Percentiles rank a stretch among this genome's conserved stretches.
phyloP scores from a whole-genome alignment of 1,140 invertebrate species.

The Saccostrea cuccullata region DNA sequence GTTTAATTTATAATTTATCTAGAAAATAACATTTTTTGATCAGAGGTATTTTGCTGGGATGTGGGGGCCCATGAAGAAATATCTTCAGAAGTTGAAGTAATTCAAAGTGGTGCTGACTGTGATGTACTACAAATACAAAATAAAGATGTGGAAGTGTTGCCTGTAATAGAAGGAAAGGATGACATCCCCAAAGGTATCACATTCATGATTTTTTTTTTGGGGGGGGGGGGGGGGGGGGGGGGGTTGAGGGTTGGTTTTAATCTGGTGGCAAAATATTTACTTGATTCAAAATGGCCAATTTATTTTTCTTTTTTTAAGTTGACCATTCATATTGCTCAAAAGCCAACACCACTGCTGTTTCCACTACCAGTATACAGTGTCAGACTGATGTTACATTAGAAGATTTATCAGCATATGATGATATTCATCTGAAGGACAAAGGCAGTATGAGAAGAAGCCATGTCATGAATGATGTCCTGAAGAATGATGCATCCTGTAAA shows the following conservation, averaged over 20 bases:
- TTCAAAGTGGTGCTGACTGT: neutral
- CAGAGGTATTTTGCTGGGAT: constrained; percentile 5
- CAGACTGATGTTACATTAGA: constrained; percentile 41
- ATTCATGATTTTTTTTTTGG: too few relatives aligned
- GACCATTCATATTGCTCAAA: constrained; percentile 43
- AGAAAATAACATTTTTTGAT: too few relatives aligned
- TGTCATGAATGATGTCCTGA: constrained; percentile 34
- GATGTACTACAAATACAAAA: neutral
- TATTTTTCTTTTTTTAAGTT: neutral
- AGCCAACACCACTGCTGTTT: neutral
- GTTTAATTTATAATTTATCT: too few relatives aligned
- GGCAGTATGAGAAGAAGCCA: constrained; percentile 16
- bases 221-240: too few relatives aligned
- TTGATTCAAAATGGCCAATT: neutral
- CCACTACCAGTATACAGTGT: neutral
- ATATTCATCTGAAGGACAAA: constrained; percentile 24
- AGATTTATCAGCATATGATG: constrained; percentile 30
- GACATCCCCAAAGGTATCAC: neutral
- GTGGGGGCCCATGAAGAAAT: neutral
- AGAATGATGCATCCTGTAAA: constrained; percentile 39
- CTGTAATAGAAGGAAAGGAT: constrained; percentile 4
- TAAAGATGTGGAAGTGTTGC: neutral
- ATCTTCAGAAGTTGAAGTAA: neutral
- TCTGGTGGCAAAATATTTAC: too few relatives aligned
- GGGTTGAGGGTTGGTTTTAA: too few relatives aligned